Evolutionary conservation across 1,140 invertebrate genomes (phyloP), one percentile per base, ranked within the genome.

Genomic region (Hirudo medicinalis): DNA sequence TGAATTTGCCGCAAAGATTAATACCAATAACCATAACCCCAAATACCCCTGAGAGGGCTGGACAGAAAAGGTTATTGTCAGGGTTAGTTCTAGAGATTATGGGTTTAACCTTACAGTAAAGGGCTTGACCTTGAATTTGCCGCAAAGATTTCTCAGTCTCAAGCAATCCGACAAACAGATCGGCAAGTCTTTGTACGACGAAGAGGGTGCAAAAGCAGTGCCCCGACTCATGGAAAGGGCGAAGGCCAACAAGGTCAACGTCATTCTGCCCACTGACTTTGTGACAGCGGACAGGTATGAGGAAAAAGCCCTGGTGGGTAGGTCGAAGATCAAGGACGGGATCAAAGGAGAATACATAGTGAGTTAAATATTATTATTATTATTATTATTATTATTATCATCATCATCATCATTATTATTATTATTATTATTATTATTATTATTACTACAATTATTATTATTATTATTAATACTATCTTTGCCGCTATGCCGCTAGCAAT

Each of bases 221-320:
- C 81, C 86, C 19, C 89, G 92, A 69, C 83, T 99, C 9, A 84
- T 98, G 76, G 89, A 90, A 13, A 98, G 98, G 81, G 96, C 97
- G 8, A 87, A 91, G 73, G 86, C 87, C 67, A 98, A 97, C 74
- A 90, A 91, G 80, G 94, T 99, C 0, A 87, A 93, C 78, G 87
- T 99, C 72, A 92, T 97, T 81, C 84, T 99, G 53, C 97, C 97
- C 0, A 87, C 90, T 27, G 97, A 99, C 82, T 97, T 99, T 84
- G 85, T 97, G 0, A 94, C 91, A 67, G 97, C 87, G 36, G 91
- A 97, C 79, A 95, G 96, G 79, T 98, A 99, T 84, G 90, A 89
- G 74, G 94, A 97, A 83, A 86, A 94, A 83, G 93, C 94, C 6
- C 82, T 85, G 75, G 87, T 89, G 74, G 90, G 90, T 67, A 78